Base-by-base conservation (phyloP, 2,797 vertebrate genomes). In the Halcyon leucocephala region DNA sequence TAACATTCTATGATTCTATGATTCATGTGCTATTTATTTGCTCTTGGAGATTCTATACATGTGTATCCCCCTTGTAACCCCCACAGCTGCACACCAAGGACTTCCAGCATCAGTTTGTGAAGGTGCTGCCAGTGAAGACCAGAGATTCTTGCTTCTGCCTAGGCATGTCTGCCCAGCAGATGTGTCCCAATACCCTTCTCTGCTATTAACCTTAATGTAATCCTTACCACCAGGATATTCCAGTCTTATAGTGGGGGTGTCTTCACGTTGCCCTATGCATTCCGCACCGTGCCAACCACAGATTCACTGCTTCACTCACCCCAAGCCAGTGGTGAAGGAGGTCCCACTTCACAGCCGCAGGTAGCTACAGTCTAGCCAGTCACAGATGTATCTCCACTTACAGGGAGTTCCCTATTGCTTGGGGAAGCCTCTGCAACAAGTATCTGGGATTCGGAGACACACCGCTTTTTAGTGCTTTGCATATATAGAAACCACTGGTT, bases 391-490 rank as follows among this genome's bases (percentile, higher is more conserved):
- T 17, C 39, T 19, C 12, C 24, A 7, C 31, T 3, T 48, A 8
- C 18, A 73, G n/a, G 29, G 55, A 64, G 21, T 69, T 89, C 60
- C 33, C 37, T 33, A 19, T 18, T 13, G 20, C 58, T 17, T 5
- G 13, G 33, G 65, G 55, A 79, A 89, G 41, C 39, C 51, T 37
- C 62, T 54, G 39, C 82, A 71, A 37, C 11, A 57, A 54, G 44
- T 3, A 29, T 18, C 3, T 0, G 1, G 20, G 22, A 49, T 5
- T 60, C 60, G 5, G 39, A 60, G 37, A 55, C 31, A 42, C 2
- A 1, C 17, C 0, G 1, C 25, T 60, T 51, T 46, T 24, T 10
- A 54, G 46, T 33, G 26, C 26, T 39, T 62, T 71, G 33, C 22
- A 51, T 22, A 44, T 22, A 64, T 5, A 82, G 72, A 71, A 54